Conservation (phyloP, 2,113 vertebrate genomes). For the Piprites chloris region DNA sequence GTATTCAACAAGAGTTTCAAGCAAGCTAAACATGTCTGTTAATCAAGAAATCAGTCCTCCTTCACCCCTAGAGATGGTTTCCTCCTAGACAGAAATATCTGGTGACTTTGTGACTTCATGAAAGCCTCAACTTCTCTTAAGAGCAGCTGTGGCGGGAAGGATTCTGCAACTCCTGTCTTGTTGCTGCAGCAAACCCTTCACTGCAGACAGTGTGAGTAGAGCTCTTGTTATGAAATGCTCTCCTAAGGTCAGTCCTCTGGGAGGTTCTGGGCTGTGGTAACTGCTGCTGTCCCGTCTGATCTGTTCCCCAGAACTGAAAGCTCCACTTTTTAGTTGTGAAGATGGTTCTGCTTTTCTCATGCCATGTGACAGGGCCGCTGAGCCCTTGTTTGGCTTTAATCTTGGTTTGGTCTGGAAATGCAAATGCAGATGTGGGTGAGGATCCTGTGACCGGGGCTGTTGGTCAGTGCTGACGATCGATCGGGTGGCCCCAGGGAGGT, state of each 20-base stretch:
- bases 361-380: neutral
- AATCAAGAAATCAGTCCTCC: neutral
- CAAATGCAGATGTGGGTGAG: neutral
- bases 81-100: neutral
- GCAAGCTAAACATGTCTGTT: neutral
- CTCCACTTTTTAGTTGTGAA: neutral
- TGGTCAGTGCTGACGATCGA: neutral
- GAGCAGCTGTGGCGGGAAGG: neutral
- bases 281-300: neutral
- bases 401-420: neutral
- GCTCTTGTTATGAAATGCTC: neutral
- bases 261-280: neutral
- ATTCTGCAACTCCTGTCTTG: neutral
- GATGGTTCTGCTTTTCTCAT: constrained; percentile 36
- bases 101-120: neutral
- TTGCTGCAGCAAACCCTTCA: neutral
- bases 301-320: neutral
- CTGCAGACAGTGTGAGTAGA: neutral
- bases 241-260: neutral
- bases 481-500: neutral
- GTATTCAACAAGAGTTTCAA: neutral
- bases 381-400: neutral
- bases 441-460: neutral
- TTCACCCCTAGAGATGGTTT: neutral
- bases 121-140: neutral